These are phyloP conservation scores for Microtus pennsylvanicus DNA, from an alignment of 2,113 vertebrate genomes.

Conservation along the genomic window DNA sequence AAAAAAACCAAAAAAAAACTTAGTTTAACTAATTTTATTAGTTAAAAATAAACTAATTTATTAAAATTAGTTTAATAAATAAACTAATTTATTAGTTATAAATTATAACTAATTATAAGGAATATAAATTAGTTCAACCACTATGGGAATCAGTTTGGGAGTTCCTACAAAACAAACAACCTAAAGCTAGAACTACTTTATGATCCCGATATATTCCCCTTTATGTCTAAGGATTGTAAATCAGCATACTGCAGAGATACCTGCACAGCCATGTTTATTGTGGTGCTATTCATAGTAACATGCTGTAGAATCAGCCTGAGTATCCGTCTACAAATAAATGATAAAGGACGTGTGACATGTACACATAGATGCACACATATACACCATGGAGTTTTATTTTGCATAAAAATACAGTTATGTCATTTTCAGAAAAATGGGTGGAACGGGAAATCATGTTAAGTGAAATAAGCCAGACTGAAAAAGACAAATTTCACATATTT, in stretches of 20 bases:
- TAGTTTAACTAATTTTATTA: too few relatives aligned
- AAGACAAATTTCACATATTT: background rate
- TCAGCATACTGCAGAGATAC: background rate
- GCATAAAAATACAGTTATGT: background rate
- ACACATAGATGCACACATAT: background rate
- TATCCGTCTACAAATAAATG: background rate
- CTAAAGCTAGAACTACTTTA: background rate
- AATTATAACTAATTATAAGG: too few relatives aligned
- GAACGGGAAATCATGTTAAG: background rate
- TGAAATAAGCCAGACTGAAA: background rate
- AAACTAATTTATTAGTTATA: too few relatives aligned
- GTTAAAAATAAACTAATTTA: too few relatives aligned
- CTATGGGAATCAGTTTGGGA: background rate
- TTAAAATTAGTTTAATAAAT: too few relatives aligned
- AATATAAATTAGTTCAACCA: background rate
- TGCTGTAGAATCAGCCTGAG: background rate
- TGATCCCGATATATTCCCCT: background rate
- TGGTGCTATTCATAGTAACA: background rate
- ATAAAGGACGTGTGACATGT: background rate
- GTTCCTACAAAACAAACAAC: background rate
- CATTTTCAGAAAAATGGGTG: background rate
- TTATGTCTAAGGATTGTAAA: background rate
- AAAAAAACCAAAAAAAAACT: too few relatives aligned
- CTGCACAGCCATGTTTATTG: background rate
- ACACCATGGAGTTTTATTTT: background rate